Base-by-base conservation (phyloP, 2,113 vertebrate species). In the Oreotrochilus melanogaster region DNA sequence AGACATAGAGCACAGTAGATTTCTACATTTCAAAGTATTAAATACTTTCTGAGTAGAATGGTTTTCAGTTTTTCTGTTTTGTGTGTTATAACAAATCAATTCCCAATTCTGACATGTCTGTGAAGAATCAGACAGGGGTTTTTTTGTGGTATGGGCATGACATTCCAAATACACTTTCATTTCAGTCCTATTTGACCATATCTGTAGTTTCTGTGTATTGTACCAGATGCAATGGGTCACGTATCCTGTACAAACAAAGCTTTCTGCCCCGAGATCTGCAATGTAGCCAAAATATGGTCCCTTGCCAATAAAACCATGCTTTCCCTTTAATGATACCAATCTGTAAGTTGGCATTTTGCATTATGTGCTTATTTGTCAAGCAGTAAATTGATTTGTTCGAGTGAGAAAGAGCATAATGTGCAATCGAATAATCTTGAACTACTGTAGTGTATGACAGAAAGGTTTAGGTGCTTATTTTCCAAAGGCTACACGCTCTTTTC, bases 351-450 rank as follows among this genome's bases (percentile, higher is more conserved):
- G 78, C 60, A 91, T 96, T 96, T 95, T 96, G 86, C 42, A 82
- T 95, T 95, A 93, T 79, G 22, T 92, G 73, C 92, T 96, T 94
- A 97, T 97, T 97, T 97, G 87, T 94, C 96, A 97, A 94, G 75
- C 42, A 97, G 72, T 57, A 94, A 97, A 97, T 94, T 97, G 93
- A 97, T 96, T 96, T 94, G 81, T 96, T 96, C 51, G 15, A 96
- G 53, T 48, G 76, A 74, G 73, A 89, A 71, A 88, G 67, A 95
- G 78, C 93, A 95, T 80, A 62, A 70, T 81, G 82, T 71, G 64
- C 65, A 93, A 42, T 74, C 35, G 53, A 87, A 69, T 79, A 90
- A 92, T 62, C 53, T 72, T 73, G 42, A 76, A 70, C 53, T 57
- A 66, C 54, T 64, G 24, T n/a, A 24, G 47, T 84, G 10, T 80